Conservation (phyloP, 1,140 invertebrate species). For the Scaptomyza montana region DNA sequence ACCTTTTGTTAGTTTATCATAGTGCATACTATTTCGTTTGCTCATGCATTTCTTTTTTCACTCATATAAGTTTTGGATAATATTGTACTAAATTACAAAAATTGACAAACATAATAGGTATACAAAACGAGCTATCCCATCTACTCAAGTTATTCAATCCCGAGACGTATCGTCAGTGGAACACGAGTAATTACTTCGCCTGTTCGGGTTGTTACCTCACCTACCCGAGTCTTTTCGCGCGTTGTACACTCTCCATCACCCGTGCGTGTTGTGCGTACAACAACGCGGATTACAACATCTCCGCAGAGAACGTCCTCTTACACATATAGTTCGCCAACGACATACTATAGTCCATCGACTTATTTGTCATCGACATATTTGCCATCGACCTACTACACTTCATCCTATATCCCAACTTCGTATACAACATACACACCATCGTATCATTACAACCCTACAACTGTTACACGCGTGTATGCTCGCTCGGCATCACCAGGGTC, state of each 20-base stretch:
- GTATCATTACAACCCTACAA: constrained; percentile 75
- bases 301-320: constrained; percentile 74
- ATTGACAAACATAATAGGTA: constrained; percentile 61
- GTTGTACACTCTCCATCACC: constrained; percentile 84
- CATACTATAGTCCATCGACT: constrained; percentile 64
- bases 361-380: constrained; percentile 63
- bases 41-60: constrained; percentile 13
- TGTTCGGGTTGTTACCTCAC: constrained; percentile 82
- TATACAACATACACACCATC: constrained; percentile 79
- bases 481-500: constrained; percentile 85
- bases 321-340: constrained; percentile 63
- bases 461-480: constrained; percentile 71
- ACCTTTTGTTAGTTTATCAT: too few relatives aligned
- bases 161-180: constrained; percentile 85
- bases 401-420: constrained; percentile 69
- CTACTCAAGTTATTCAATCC: constrained; percentile 84
- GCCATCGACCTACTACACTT: constrained; percentile 86
- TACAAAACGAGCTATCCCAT: constrained; percentile 83
- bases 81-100: constrained; percentile 31
- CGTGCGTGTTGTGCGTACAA: constrained; percentile 85
- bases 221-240: constrained; percentile 73
- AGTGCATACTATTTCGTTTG: background rate
- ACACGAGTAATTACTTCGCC: constrained; percentile 77
- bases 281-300: constrained; percentile 85
- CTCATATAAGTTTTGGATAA: background rate